These are phyloP conservation scores for Stenodema calcarata DNA, from an alignment of 2,888 invertebrate species.

Conservation along the genomic window DNA sequence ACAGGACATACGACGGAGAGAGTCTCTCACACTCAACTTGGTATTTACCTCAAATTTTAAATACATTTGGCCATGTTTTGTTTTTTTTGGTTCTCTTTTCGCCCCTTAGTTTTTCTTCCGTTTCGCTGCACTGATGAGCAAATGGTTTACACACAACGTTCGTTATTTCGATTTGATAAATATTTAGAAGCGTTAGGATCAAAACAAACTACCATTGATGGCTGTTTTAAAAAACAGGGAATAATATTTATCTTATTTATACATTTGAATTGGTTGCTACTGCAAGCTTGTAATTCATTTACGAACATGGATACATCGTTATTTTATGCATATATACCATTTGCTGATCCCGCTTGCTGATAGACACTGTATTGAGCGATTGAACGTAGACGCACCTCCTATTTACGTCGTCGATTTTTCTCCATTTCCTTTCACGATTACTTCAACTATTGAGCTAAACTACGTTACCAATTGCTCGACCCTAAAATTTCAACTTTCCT, in stretches of 20 bases:
- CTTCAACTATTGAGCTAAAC: background rate
- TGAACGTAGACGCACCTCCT: background rate
- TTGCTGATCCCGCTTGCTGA: constrained; percentile 7
- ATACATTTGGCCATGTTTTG: background rate
- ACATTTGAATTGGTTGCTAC: no score
- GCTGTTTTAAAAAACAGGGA: no score
- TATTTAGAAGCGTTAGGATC: no score
- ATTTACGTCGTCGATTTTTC: background rate
- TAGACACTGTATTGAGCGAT: background rate
- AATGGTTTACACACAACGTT: background rate
- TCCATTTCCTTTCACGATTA: background rate
- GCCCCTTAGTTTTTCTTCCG: background rate
- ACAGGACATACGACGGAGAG: constrained; percentile 43
- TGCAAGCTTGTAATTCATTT: no score
- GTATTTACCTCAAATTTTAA: constrained; percentile 38
- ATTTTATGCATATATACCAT: no score
- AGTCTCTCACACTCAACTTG: constrained; percentile 44
- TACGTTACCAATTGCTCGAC: no score
- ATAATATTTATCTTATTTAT: no score
- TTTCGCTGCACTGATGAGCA: constrained; percentile 4
- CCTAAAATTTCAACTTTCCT: no score
- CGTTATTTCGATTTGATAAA: no score
- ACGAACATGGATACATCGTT: no score
- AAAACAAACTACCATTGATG: no score
- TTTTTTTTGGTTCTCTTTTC: background rate